These are phyloP conservation scores for Sorex fumeus DNA, from an alignment of 2,113 vertebrate genomes.

Conservation along the genomic window DNA sequence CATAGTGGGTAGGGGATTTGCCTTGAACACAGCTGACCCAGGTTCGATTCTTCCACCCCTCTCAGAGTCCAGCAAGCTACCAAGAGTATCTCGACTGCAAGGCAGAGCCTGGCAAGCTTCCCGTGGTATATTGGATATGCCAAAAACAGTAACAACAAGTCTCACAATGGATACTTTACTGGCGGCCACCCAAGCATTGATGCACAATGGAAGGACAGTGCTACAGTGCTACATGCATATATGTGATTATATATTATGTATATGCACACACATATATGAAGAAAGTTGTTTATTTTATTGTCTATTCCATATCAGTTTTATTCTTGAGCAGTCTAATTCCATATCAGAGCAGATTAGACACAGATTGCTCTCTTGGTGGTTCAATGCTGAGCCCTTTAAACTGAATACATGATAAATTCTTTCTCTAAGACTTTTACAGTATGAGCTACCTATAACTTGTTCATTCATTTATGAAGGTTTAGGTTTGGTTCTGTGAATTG, in stretches of 20 bases:
- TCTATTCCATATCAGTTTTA: slow-evolving; percentile 51
- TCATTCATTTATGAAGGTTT: slow-evolving; percentile 84
- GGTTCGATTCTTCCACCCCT: too few relatives aligned
- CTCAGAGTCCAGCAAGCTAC: too few relatives aligned
- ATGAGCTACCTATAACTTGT: slow-evolving; percentile 84
- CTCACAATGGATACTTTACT: too few relatives aligned
- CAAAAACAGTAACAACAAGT: too few relatives aligned
- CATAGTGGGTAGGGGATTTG: too few relatives aligned
- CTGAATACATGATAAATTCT: slow-evolving; percentile 80
- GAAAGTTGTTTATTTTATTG: neutral
- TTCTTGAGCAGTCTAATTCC: slow-evolving; percentile 55
- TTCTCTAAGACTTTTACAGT: slow-evolving; percentile 79
- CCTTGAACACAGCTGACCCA: too few relatives aligned
- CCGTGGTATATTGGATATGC: too few relatives aligned
- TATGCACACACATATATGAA: neutral
- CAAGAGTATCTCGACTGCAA: too few relatives aligned
- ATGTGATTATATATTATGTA: neutral
- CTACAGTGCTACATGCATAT: too few relatives aligned
- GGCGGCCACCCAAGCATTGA: too few relatives aligned
- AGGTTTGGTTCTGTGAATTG: slow-evolving; percentile 85
- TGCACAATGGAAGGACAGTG: too few relatives aligned
- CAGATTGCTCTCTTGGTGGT: slow-evolving; percentile 56
- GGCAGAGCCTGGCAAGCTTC: too few relatives aligned
- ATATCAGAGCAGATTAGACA: slow-evolving; percentile 23
- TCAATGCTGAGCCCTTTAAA: slow-evolving; percentile 76